Evolutionary conservation across 2,797 vertebrate species (phyloP), one percentile per base, ranked within the genome.

Genomic region (Tiaroga cobitis): DNA sequence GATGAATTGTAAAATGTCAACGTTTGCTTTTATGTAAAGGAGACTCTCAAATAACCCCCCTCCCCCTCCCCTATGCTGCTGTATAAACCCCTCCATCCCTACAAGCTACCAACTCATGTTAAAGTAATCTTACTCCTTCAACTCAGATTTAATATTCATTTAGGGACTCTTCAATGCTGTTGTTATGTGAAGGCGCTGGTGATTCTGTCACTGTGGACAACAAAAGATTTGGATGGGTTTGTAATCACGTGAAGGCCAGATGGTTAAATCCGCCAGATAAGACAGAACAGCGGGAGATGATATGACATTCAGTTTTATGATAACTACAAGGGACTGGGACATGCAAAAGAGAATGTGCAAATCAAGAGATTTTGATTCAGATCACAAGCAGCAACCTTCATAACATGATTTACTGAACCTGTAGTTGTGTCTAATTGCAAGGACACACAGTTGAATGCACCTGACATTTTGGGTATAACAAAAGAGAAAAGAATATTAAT

Each of bases 231-330:
- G 69, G 76, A 56, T 65, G 26, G 49, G 59, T 68, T 54, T 80
- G 46, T 61, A 83, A 80, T 80, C 76, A 80, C 4, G 59, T 78
- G 61, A 77, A 46, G 82, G 82, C 43, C 59, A 83, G 77, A 80
- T 83, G 61, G 81, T 43, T 75, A 75, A 87, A 87, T 26, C 61
- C n/a, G 39, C n/a, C 46, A 56, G 75, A 87, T 67, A 75, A 76
- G 59, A 67, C 46, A 74, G 63, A 75, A 67, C 69, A 65, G 82
- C 51, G 49, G 56, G 69, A 74, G 85, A 70, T 1, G 46, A 67
- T 75, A 49, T 67, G 21, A 79, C 59, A 87, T 79, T n/a, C 81
- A 87, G 68, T 73, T 86, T 78, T 75, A 76, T 76, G 79, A 81
- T 76, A 54, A 81, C 63, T 81, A 54, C 84, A 46, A 81, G 79